Conservation (phyloP, 2,888 invertebrate species). For the Macrophya alboannulata region DNA sequence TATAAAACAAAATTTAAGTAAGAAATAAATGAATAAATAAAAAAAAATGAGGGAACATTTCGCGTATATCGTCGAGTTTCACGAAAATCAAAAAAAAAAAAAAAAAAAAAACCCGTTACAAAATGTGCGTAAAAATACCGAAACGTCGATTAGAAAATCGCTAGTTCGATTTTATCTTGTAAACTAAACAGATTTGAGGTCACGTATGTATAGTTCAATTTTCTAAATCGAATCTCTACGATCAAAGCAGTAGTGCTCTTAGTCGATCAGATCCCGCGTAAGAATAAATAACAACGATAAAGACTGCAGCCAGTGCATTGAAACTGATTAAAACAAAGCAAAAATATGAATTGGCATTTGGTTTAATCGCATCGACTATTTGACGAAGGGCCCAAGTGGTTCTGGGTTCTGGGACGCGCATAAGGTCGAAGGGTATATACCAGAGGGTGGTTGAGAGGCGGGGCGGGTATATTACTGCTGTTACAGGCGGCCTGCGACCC, state of each 20-base stretch:
- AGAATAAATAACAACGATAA: background rate
- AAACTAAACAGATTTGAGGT: conserved; percentile 23
- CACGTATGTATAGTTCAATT: background rate
- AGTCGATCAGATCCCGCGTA: background rate
- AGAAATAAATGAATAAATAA: background rate
- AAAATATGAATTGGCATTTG: conserved; percentile 38
- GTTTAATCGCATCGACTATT: conserved; percentile 67
- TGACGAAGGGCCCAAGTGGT: conserved; percentile 59
- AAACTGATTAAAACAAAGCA: conserved; percentile 29
- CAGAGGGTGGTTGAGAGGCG: conserved; percentile 23
- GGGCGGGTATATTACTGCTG: conserved; percentile 69
- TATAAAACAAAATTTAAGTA: background rate
- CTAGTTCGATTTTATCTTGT: background rate
- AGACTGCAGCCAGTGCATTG: background rate
- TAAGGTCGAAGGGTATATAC: conserved; percentile 35
- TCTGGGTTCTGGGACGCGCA: conserved; percentile 45
- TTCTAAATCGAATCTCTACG: background rate
- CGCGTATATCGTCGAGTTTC: background rate
- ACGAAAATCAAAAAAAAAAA: background rate
- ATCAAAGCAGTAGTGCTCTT: conserved; percentile 15
- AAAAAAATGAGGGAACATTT: background rate
- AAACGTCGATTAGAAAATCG: background rate
- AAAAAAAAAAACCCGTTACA: background rate
- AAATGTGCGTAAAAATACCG: background rate
- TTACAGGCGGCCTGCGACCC: conserved; percentile 63